A percentile compares a stretch with the other conserved stretches of the same genome.
phyloP scores from a whole-genome alignment of 2,888 invertebrate genomes.

The Pedicia rivosa region DNA sequence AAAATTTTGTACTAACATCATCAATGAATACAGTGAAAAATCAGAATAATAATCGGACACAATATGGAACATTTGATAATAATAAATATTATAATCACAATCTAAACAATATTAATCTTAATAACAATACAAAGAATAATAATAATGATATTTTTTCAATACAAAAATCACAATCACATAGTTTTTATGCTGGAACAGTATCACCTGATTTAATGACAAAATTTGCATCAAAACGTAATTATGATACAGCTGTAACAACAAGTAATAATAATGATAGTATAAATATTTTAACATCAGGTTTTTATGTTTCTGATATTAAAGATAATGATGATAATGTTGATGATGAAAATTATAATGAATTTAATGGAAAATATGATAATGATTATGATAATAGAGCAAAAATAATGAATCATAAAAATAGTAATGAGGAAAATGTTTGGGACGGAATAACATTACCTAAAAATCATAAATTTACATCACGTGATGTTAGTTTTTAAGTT shows the following conservation, averaged over 20 bases:
- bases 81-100: too few species aligned
- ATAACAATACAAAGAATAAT: conserved; percentile 4
- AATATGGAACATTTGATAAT: conserved; percentile 12
- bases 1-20: conserved; percentile 1
- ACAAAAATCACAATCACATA: conserved; percentile 28
- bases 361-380: not conserved
- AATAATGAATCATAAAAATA: not conserved
- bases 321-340: not conserved
- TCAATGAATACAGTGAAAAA: not conserved
- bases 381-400: not conserved
- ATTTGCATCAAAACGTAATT: not conserved
- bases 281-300: conserved; percentile 4
- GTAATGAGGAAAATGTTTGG: conserved; percentile 5
- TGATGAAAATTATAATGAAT: conserved; percentile 4
- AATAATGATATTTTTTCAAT: conserved; percentile 20
- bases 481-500: not conserved
- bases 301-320: not conserved
- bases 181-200: conserved; percentile 28
- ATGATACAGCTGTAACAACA: not conserved
- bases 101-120: conserved; percentile 5
- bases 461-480: conserved; percentile 10
- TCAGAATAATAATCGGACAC: not conserved
- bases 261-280: not conserved
- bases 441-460: conserved; percentile 8
- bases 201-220: conserved; percentile 10